phyloP scores from a whole-genome alignment of 2,113 vertebrate genomes.

The Myocastor coypus region DNA sequence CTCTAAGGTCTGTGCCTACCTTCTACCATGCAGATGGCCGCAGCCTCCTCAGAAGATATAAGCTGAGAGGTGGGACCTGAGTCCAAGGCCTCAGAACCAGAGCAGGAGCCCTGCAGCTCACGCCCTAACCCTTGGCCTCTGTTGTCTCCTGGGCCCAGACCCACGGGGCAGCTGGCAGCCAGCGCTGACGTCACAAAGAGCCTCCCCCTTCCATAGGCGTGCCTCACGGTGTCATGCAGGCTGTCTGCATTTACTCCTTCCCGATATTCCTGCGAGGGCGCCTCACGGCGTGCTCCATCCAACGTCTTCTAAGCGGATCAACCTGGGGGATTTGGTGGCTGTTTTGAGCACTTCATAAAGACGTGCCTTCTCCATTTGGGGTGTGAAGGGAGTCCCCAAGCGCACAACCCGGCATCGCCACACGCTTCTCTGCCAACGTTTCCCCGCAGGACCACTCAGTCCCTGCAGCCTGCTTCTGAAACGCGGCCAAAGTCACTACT shows the following conservation, averaged over 20 bases:
- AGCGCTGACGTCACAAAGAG: neutral
- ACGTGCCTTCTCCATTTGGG: neutral
- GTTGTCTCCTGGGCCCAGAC: neutral
- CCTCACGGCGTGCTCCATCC: neutral
- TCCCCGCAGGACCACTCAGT: neutral
- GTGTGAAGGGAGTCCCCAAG: neutral
- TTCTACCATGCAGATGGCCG: neutral
- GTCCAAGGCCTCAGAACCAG: neutral
- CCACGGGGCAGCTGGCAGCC: rapidly evolving
- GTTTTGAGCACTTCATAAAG: conserved; percentile 19
- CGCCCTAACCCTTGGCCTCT: neutral
- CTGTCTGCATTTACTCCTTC: neutral
- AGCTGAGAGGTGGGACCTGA: neutral
- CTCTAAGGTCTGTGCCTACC: neutral
- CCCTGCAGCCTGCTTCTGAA: neutral
- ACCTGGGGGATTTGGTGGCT: neutral
- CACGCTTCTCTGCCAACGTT: neutral
- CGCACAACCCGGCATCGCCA: neutral
- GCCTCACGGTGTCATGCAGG: neutral
- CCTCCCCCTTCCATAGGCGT: neutral
- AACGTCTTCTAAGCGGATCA: conserved; percentile 58
- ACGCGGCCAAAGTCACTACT: conserved; percentile 25
- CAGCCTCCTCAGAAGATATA: neutral
- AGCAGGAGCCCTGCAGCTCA: neutral
- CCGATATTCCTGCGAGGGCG: conserved; percentile 6